A percentile compares a stretch with the other conserved stretches of the same genome.
Conservation (phyloP, 2,113 vertebrate species). For the Bubo blakistoni region DNA sequence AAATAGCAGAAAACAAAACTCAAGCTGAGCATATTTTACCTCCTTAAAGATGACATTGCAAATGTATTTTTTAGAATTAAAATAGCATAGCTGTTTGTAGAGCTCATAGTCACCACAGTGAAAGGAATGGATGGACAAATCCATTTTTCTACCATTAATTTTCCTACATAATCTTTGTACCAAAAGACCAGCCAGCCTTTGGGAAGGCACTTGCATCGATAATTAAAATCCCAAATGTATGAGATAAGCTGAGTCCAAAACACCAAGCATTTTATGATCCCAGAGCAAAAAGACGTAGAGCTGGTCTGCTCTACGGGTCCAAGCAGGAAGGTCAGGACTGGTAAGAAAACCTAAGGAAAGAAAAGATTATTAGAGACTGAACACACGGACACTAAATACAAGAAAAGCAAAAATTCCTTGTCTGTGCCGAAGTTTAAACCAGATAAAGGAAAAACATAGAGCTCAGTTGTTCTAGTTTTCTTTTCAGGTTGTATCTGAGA, state of each 20-base stretch:
- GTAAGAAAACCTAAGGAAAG: neutral
- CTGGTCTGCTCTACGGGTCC: neutral
- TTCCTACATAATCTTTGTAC: neutral
- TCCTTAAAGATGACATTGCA: neutral
- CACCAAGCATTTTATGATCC: neutral
- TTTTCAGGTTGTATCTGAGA: neutral
- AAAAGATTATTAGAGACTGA: neutral
- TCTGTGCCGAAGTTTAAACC: neutral
- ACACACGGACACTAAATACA: neutral
- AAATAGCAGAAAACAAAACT: neutral
- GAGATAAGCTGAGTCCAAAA: conserved; percentile 10
- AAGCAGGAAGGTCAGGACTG: neutral
- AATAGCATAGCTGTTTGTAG: neutral
- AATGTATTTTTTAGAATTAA: neutral
- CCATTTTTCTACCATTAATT: neutral
- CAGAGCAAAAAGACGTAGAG: neutral
- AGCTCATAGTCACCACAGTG: neutral
- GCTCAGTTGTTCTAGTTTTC: neutral
- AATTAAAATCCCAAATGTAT: conserved; percentile 18
- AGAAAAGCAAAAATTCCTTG: neutral
- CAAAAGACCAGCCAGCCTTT: neutral
- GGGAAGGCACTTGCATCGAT: neutral
- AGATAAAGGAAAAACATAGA: neutral
- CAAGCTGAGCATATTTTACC: neutral
- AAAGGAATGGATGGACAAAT: neutral